phyloP scores from a whole-genome alignment of 2,888 invertebrate species.

The Lycaena phlaeas region DNA sequence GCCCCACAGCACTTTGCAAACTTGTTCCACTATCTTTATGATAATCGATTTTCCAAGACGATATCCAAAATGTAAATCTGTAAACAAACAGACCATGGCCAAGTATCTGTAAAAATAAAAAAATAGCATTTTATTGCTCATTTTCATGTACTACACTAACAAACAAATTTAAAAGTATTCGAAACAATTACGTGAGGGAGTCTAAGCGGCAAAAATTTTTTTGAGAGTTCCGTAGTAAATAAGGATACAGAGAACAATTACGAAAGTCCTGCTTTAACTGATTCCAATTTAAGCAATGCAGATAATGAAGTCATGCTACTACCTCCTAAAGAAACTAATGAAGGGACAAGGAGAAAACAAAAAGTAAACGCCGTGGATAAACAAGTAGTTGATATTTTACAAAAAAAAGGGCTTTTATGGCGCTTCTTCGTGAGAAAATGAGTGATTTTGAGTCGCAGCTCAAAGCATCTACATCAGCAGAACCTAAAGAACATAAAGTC shows the following conservation, averaged over 20 bases:
- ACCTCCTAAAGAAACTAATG: conserved; percentile 12
- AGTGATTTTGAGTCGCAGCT: conserved; percentile 3
- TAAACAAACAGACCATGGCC: conserved; percentile 14
- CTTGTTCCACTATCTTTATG: conserved; percentile 13
- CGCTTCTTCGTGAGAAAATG: too few relatives aligned
- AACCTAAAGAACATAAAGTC: conserved; percentile 1
- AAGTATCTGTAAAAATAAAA: conserved; percentile 15
- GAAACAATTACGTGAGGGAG: conserved; percentile 12
- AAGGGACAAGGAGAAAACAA: conserved; percentile 13
- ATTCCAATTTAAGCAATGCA: conserved; percentile 10
- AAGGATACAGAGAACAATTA: conserved; percentile 12
- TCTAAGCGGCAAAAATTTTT: conserved; percentile 13
- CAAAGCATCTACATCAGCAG: neutral
- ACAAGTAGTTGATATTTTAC: conserved; percentile 12
- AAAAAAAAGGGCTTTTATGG: too few relatives aligned
- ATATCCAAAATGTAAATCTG: neutral
- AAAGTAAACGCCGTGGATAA: conserved; percentile 12
- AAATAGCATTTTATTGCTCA: conserved; percentile 12
- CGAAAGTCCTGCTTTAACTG: conserved; percentile 10
- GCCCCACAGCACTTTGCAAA: conserved; percentile 14
- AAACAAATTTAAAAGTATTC: conserved; percentile 15
- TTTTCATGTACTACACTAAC: conserved; percentile 14
- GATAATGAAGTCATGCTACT: conserved; percentile 12
- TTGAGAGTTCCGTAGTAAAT: neutral
- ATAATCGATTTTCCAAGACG: conserved; percentile 15